Evolutionary conservation across 92 coral and sea anemone genomes (phyloP).

Genomic region (Blastomussa wellsi): DNA sequence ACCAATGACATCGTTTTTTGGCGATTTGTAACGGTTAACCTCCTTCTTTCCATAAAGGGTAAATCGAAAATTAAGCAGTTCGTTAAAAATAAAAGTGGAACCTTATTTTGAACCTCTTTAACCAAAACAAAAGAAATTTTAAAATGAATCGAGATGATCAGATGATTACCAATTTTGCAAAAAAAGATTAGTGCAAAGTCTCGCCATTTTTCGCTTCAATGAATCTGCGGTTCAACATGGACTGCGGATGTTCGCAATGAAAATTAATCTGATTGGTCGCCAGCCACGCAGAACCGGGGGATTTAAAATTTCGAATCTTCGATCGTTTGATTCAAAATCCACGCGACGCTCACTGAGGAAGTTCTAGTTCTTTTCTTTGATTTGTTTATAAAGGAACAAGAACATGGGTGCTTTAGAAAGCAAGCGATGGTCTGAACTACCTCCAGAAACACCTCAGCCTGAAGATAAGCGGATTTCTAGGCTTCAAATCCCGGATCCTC

Average conservation of each 20-base stretch:
- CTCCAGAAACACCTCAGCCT: conserved; percentile 74
- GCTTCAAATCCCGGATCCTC: conserved; percentile 75
- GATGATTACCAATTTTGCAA: neutral
- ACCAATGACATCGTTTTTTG: neutral
- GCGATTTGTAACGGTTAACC: neutral
- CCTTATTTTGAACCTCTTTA: neutral
- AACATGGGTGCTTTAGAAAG: conserved; percentile 91
- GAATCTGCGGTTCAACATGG: conserved; percentile 7
- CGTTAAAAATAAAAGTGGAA: no score
- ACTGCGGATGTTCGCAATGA: conserved; percentile 4
- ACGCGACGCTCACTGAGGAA: conserved; percentile 1
- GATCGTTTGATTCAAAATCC: conserved; percentile 41
- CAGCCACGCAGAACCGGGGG: conserved; percentile 59
- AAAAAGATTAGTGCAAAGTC: neutral
- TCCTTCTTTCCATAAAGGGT: neutral
- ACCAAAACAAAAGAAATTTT: neutral
- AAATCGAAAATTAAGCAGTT: neutral
- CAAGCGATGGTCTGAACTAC: conserved; percentile 77
- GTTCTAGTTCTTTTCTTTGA: neutral
- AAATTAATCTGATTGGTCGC: conserved; percentile 62
- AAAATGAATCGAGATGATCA: neutral
- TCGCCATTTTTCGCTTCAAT: neutral
- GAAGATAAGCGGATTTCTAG: conserved; percentile 53
- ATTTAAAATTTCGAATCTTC: conserved; percentile 67
- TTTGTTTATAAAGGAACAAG: neutral